phyloP scores from a whole-genome alignment of 1,140 invertebrate genomes.

The Spodoptera frugiperda region DNA sequence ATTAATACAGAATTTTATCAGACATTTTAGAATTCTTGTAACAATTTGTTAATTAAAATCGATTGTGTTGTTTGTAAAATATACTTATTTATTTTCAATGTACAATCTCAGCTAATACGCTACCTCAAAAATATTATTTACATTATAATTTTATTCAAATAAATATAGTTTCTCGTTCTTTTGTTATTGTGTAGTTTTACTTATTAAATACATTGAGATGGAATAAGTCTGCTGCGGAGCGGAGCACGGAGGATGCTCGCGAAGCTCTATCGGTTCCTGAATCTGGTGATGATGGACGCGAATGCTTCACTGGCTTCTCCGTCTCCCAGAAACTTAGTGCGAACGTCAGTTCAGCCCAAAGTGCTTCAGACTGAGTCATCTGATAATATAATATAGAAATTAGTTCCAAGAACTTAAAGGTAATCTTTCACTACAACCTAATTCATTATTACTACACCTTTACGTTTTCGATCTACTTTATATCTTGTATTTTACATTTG shows the following conservation, averaged over 20 bases:
- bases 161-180: neutral
- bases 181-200: neutral
- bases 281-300: conserved; percentile 68
- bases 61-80: neutral
- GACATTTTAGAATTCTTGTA: too few species aligned
- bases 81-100: conserved; percentile 15
- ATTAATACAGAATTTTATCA: too few species aligned
- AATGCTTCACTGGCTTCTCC: conserved; percentile 87
- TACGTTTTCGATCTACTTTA: neutral
- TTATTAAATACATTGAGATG: conserved; percentile 69
- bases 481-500: neutral
- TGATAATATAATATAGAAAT: conserved; percentile 60
- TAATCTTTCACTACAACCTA: neutral
- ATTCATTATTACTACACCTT: too few species aligned
- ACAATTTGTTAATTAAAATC: neutral
- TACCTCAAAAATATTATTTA: conserved; percentile 10
- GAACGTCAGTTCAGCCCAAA: conserved; percentile 88
- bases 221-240: conserved; percentile 76
- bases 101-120: neutral
- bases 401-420: neutral
- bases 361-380: conserved; percentile 88
- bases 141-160: too few species aligned
- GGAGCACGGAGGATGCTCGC: conserved; percentile 76
- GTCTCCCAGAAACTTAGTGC: conserved; percentile 88
- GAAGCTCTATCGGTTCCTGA: conserved; percentile 70